Base-by-base conservation (phyloP, 2,113 vertebrate genomes). In the Bombycilla garrulus region DNA sequence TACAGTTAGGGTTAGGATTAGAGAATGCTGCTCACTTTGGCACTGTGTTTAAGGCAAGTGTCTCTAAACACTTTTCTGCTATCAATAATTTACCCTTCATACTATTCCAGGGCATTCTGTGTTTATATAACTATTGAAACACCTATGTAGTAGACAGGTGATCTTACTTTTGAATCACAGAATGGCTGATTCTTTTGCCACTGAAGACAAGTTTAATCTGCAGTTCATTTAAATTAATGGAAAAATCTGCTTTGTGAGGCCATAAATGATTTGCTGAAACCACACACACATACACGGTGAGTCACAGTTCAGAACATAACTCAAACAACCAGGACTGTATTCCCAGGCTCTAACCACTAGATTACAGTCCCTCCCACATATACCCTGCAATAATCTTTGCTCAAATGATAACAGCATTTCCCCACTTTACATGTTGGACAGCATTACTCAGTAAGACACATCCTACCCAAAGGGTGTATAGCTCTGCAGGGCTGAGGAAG, bases 331-430 rank as follows among this genome's bases (percentile, higher is more conserved):
- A 81, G 76, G 86, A 54, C 67, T 92, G 38, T 94, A 95, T 94
- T 96, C 93, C 92, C 95, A 95, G 77, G 94, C 94, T 86, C 82
- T 74, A 94, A 90, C 88, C 94, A 97, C 80, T 54, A 81, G 71
- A 90, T 92, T 78, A 81, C 76, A 91, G 93, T 90, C 92, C 79
- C 90, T 95, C 96, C 95, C 94, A 96, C 94, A 93, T 47, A 70
- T 62, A 78, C 80, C 86, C 92, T 88, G 92, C 95, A 95, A 86
- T 95, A 93, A 86, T 93, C 93, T 73, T 45, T 77, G 92, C 92
- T 88, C 79, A 73, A 71, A 85, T 31, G 95, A 88, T 94, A 95
- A 90, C 90, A 95, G 86, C 42, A 5, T 88, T 94, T 95, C 96
- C 88, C 92, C 79, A 86, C 90, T 92, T 77, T 57, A 93, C 95